A percentile compares a stretch with the other conserved stretches of the same genome.
Evolutionary conservation across 2,797 vertebrate genomes (phyloP).

Genomic region (Phrynocephalus guinanensis): DNA sequence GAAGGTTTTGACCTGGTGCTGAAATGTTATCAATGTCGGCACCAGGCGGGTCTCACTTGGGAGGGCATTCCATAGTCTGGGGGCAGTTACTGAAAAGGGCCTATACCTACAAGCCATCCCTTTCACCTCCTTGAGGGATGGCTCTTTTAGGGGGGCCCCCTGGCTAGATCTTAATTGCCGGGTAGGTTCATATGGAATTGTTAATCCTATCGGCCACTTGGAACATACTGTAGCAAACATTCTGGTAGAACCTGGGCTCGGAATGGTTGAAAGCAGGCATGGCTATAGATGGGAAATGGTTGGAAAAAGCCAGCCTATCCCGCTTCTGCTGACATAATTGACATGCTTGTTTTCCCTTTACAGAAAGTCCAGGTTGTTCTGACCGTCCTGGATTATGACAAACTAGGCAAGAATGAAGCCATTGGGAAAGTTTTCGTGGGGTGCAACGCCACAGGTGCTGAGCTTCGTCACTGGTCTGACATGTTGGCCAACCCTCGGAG

Average conservation of each 20-base stretch:
- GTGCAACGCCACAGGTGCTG: slow-evolving; percentile 85
- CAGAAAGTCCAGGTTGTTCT: slow-evolving; percentile 94
- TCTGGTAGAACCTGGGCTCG: not conserved
- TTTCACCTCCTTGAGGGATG: too few species aligned
- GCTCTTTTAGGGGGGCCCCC: too few species aligned
- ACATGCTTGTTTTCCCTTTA: not conserved
- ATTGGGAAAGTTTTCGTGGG: slow-evolving; percentile 91
- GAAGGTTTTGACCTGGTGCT: too few species aligned
- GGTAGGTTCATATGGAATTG: too few species aligned
- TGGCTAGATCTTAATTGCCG: too few species aligned
- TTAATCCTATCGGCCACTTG: not conserved
- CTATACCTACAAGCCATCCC: too few species aligned
- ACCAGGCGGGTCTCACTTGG: too few species aligned
- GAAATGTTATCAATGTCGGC: too few species aligned
- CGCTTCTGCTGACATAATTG: not conserved
- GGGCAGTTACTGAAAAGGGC: too few species aligned
- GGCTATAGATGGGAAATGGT: not conserved
- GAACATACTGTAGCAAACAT: not conserved
- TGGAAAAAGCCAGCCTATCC: not conserved
- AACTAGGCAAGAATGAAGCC: slow-evolving; percentile 91
- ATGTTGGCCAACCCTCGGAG: slow-evolving; percentile 91
- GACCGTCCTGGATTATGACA: slow-evolving; percentile 91
- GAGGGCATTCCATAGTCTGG: too few species aligned
- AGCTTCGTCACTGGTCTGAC: slow-evolving; percentile 91
- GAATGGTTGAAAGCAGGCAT: not conserved